Conservation (phyloP, 2,888 invertebrate species). For the Xestia xanthographa region DNA sequence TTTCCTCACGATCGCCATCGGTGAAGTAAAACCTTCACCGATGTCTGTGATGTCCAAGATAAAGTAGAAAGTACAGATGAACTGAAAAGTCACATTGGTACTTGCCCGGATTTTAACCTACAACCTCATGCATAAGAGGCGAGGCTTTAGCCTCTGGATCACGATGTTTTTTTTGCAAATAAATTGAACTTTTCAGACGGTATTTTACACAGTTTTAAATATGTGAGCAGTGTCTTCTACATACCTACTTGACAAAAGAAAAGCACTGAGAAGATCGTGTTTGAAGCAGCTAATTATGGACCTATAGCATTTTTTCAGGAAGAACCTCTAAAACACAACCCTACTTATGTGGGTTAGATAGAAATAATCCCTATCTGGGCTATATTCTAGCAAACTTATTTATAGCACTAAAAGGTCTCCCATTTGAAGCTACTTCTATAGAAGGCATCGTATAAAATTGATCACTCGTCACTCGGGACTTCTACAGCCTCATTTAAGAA, state of each 20-base stretch:
- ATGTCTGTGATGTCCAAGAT: too few relatives aligned
- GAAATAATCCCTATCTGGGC: background rate
- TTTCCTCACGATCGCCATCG: too few relatives aligned
- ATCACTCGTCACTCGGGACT: slow-evolving; percentile 28
- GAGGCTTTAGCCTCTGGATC: too few relatives aligned
- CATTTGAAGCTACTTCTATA: slow-evolving; percentile 17
- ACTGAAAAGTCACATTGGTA: too few relatives aligned
- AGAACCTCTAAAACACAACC: background rate
- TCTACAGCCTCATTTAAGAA: slow-evolving; percentile 23
- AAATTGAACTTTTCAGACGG: background rate
- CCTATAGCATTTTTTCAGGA: too few relatives aligned
- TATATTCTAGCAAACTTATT: background rate
- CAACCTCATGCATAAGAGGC: too few relatives aligned
- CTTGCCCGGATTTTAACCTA: too few relatives aligned
- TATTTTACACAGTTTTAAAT: background rate
- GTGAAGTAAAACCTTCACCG: too few relatives aligned
- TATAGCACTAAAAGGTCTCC: slow-evolving; percentile 6
- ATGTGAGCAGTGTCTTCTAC: background rate
- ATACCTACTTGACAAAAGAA: too few relatives aligned
- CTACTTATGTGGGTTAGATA: background rate
- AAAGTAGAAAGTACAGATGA: too few relatives aligned
- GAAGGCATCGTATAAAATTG: slow-evolving; percentile 22
- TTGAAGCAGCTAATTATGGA: too few relatives aligned
- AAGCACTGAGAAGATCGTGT: background rate
- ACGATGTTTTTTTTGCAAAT: too few relatives aligned